Evolutionary conservation across 2,888 invertebrate genomes (phyloP), one percentile per base, ranked within the genome.

Genomic region (Odontothrips loti): DNA sequence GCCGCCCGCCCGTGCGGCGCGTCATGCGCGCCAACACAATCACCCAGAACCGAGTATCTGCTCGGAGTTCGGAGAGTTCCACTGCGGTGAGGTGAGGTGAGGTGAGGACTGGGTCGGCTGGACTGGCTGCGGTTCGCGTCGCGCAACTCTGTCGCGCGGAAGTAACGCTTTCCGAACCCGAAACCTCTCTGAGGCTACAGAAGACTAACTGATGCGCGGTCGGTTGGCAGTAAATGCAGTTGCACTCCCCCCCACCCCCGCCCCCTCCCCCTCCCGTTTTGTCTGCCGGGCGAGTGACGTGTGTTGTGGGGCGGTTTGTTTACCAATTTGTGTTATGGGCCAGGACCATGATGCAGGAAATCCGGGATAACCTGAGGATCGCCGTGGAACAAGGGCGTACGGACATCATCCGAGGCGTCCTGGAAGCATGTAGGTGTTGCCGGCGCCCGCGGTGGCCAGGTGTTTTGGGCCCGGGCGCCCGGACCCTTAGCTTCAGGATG

Each of bases 351-450:
- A n/a, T 87, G 87, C 87, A 89, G 85, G 89, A 89, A 84, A 87
- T 89, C 82, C 87, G 88, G 82, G 87, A 88, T 82, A 88, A 89
- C 85, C 87, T 91, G 83, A 88, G 89, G 84, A 87, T 88, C 82
- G 90, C 90, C 80, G 89, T 91, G 82, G 88, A 89, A 83, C 88
- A 88, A 83, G 90, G 90, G 79, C 87, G 91, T 82, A 90, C 90
- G 75, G 91, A 91, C 84, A 89, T 91, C 83, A 88, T 91, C 75
- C 87, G 90, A 84, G 88, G 89, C 47, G 86, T 91, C 75, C 86
- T 91, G 81, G 89, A 90, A 83, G 89, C 89, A 82, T 89, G 89
- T 89, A 87, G 87, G 89, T 86, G 85, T 79, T 23, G 27, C 81
- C n/a, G 20, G 43, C 68, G 75, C 51, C 58, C 48, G 78, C 63